Evolutionary conservation across 1,140 invertebrate genomes (phyloP).

Genomic region (Lepidotrigona ventralis): DNA sequence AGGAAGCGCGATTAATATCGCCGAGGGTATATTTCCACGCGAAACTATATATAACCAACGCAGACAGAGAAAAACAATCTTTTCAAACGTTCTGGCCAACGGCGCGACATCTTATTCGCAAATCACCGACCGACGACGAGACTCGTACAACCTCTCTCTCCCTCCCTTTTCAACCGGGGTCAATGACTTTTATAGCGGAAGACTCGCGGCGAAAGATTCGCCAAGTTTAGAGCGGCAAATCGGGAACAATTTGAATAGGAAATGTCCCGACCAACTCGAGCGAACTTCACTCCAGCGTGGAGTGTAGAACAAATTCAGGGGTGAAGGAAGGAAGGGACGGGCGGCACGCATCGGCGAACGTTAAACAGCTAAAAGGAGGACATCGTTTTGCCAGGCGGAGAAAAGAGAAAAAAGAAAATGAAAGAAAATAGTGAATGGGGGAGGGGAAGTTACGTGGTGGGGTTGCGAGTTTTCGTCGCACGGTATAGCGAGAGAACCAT

Average conservation of each 20-base stretch:
- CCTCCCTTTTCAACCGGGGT: neutral
- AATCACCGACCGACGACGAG: neutral
- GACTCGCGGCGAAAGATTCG: neutral
- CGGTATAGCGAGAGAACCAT: slow-evolving; percentile 59
- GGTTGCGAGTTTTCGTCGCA: neutral
- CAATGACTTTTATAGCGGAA: neutral
- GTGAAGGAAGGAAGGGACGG: neutral
- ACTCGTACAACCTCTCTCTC: neutral
- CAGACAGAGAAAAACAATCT: neutral
- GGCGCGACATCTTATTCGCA: neutral
- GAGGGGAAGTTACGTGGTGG: neutral
- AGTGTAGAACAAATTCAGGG: slow-evolving; percentile 3
- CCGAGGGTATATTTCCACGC: no score
- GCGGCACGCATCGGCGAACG: neutral
- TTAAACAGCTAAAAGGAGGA: neutral
- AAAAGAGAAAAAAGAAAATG: neutral
- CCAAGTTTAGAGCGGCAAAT: neutral
- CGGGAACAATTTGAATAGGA: slow-evolving; percentile 11
- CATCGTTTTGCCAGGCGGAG: slow-evolving; percentile 2
- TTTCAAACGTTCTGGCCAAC: neutral
- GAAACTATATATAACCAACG: neutral
- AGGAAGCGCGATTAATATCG: no score
- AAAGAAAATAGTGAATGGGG: no score
- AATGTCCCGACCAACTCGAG: neutral
- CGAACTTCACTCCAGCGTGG: neutral